Evolutionary conservation across 2,113 vertebrate species (phyloP), one percentile per base, ranked within the genome.

Genomic region (Sitta europaea): DNA sequence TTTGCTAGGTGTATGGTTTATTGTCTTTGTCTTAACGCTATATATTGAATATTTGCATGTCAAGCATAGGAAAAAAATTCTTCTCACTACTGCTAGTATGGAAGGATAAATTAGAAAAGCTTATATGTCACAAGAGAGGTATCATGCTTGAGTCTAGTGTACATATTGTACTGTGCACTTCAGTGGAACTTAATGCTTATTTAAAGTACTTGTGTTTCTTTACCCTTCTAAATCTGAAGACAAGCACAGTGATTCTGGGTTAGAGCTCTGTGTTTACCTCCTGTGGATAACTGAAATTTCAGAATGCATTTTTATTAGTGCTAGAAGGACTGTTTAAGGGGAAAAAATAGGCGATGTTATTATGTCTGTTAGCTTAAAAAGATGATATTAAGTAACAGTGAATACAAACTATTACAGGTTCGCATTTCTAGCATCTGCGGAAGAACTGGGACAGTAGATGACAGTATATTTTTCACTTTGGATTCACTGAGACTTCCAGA

Each of bases 401-500:
- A 66, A 42, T 88, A 31, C 33, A 47, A 61, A 85, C 70, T 66
- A 18, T 94, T 91, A 6, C 91, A 99, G 99, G 98, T 98, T 79
- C 88, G 35, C 35, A 97, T 99, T 94, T 98, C 98, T 35, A 98
- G 98, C 75, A 65, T 99, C 47, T 98, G 96, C 86, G 98, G 98
- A 57, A 98, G 94, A 81, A 98, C 35, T 8, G 99, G 99, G 22
- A 98, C 99, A 40, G 83, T 99, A 65, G 98, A 98, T 14, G 98
- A 99, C 51, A 98, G 81, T 42, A 98, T 99, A 91, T 99, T 99
- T 97, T 99, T 99, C 97, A 98, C 96, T 95, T 81, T 99, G 98
- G 98, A 99, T 95, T 99, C 98, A 14, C 19, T 99, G 94, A 97
- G 96, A 36, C 97, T 99, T 65, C 99, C 99, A 5, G 81, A 97